phyloP scores from a whole-genome alignment of 2,888 invertebrate genomes.

The Drosophila diplacantha region DNA sequence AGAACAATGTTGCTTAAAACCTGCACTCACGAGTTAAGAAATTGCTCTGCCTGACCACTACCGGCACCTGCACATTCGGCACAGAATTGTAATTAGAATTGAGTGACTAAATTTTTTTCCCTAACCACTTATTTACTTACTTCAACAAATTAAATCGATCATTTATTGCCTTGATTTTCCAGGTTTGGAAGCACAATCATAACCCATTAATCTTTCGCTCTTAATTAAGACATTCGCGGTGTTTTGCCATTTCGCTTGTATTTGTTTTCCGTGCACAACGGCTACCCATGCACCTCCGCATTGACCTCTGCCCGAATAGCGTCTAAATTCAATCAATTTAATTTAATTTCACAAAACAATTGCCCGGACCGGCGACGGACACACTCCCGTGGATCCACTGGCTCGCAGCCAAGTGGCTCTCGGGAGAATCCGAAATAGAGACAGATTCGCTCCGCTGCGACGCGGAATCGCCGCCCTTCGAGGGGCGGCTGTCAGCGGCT shows the following conservation, averaged over 20 bases:
- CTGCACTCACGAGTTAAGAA: not conserved
- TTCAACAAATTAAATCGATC: not conserved
- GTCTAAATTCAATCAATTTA: constrained; percentile 72
- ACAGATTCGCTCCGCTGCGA: not conserved
- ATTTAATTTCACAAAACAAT: constrained; percentile 74
- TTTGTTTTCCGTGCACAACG: constrained; percentile 13
- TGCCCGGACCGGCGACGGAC: constrained; percentile 38
- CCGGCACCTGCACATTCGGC: not conserved
- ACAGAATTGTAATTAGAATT: not conserved
- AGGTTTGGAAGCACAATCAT: not conserved
- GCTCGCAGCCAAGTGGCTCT: constrained; percentile 7
- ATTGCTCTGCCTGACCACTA: too few relatives aligned
- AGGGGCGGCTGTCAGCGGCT: constrained; percentile 20
- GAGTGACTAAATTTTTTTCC: not conserved
- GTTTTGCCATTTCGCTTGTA: not conserved
- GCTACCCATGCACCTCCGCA: constrained; percentile 48
- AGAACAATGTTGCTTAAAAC: not conserved
- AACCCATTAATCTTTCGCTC: not conserved
- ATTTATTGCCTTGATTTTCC: not conserved
- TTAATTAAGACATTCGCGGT: not conserved
- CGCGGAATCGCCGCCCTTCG: constrained; percentile 15
- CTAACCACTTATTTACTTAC: not conserved
- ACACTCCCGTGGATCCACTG: constrained; percentile 12
- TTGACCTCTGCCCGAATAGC: constrained; percentile 63
- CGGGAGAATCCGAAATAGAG: constrained; percentile 1